Conservation (phyloP, 2,113 vertebrate genomes). For the Etheostoma cragini region DNA sequence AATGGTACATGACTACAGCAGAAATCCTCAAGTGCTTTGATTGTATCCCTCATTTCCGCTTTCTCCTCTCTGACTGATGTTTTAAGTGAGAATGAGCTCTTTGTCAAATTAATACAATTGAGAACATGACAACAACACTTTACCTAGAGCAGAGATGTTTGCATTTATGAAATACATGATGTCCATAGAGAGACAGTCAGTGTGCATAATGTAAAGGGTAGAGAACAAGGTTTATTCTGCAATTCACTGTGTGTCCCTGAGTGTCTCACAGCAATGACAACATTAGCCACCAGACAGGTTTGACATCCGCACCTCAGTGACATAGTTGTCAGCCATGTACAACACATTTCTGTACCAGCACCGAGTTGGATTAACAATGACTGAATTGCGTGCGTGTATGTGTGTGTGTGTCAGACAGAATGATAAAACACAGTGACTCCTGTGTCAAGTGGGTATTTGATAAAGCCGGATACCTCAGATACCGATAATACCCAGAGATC, state of each 20-base stretch:
- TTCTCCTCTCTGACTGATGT: constrained; percentile 13
- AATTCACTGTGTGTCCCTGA: background rate
- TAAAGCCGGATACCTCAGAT: constrained; percentile 68
- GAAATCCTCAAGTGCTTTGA: constrained; percentile 20
- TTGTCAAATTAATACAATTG: constrained; percentile 27
- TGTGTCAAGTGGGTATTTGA: constrained; percentile 68
- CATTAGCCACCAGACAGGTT: constrained; percentile 32
- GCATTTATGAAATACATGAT: constrained; percentile 23
- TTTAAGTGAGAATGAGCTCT: constrained; percentile 28
- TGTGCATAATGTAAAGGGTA: constrained; percentile 20
- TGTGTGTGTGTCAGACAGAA: constrained; percentile 33
- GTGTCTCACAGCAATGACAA: background rate
- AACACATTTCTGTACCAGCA: constrained; percentile 45
- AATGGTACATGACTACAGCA: constrained; percentile 38
- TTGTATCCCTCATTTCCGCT: constrained; percentile 11
- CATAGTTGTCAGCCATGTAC: constrained; percentile 51
- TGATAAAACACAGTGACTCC: constrained; percentile 56
- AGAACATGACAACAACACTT: constrained; percentile 41
- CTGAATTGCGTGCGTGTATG: constrained; percentile 59
- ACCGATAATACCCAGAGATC: constrained; percentile 58
- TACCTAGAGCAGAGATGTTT: background rate
- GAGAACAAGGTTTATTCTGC: constrained; percentile 23
- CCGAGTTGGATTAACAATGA: constrained; percentile 74
- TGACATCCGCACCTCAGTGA: constrained; percentile 41
- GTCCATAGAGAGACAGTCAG: constrained; percentile 22